phyloP scores from a whole-genome alignment of 2,113 vertebrate species.

The Columbina picui region DNA sequence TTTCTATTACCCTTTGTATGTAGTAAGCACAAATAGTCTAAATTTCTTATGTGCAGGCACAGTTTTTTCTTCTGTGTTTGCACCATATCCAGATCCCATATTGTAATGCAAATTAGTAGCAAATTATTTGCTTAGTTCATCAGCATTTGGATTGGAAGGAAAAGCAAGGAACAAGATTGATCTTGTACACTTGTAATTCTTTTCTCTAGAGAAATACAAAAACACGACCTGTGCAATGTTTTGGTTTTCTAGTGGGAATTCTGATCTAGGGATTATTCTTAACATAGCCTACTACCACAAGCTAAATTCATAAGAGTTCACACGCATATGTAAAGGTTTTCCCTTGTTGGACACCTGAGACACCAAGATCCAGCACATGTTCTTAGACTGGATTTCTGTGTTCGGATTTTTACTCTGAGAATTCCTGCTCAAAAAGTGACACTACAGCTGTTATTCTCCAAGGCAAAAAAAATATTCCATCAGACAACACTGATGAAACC shows the following conservation, averaged over 20 bases:
- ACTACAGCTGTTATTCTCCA: neutral
- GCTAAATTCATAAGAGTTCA: neutral
- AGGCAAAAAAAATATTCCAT: neutral
- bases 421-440: neutral
- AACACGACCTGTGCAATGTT: neutral
- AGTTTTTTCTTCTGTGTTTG: neutral
- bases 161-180: neutral
- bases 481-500: neutral
- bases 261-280: neutral
- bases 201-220: conserved; percentile 1
- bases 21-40: neutral
- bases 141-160: conserved; percentile 1
- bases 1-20: neutral
- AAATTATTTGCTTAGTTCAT: neutral
- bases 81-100: neutral
- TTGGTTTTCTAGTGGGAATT: neutral
- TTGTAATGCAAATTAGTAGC: neutral
- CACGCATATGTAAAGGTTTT: neutral
- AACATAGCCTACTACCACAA: neutral
- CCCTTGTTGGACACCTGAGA: neutral
- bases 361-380: neutral
- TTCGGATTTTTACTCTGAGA: neutral
- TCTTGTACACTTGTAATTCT: neutral
- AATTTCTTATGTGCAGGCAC: neutral
- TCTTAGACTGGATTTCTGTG: neutral